Percentiles rank a stretch among this genome's conserved stretches.
Evolutionary conservation across 2,888 invertebrate species (phyloP).

Genomic region (Copidosoma aretas): DNA sequence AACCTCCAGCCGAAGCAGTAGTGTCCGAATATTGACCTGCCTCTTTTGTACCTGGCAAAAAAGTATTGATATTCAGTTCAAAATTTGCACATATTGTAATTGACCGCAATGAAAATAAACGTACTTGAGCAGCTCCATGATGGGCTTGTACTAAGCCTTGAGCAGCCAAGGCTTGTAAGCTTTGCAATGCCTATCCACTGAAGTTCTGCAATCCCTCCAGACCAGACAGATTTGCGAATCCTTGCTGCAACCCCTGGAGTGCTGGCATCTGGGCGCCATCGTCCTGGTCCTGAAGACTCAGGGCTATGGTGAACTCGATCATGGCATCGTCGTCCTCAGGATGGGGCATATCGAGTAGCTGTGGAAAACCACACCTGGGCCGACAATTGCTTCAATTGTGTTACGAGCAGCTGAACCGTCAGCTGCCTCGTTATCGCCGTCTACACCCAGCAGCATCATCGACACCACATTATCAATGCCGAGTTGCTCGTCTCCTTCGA

Average conservation of each 20-base stretch:
- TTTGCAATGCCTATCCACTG: slow-evolving; percentile 62
- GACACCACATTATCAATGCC: slow-evolving; percentile 70
- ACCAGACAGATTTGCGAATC: slow-evolving; percentile 57
- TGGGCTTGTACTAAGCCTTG: slow-evolving; percentile 56
- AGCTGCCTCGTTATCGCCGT: slow-evolving; percentile 57
- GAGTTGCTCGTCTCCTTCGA: slow-evolving; percentile 65
- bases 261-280: slow-evolving; percentile 64
- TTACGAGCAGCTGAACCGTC: slow-evolving; percentile 49
- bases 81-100: background rate
- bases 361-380: slow-evolving; percentile 74
- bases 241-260: slow-evolving; percentile 62
- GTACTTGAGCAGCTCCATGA: slow-evolving; percentile 49
- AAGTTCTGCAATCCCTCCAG: slow-evolving; percentile 64
- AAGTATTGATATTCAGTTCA: slow-evolving; percentile 3
- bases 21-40: slow-evolving; percentile 77
- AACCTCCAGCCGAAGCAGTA: slow-evolving; percentile 85
- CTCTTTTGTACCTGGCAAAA: slow-evolving; percentile 33
- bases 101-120: background rate
- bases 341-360: slow-evolving; percentile 86
- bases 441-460: slow-evolving; percentile 67
- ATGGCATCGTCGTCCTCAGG: slow-evolving; percentile 97
- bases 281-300: slow-evolving; percentile 88
- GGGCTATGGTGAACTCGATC: slow-evolving; percentile 93
- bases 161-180: slow-evolving; percentile 63
- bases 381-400: slow-evolving; percentile 63